phyloP scores from a whole-genome alignment of 2,888 invertebrate species.

The Thymelicus acteon region DNA sequence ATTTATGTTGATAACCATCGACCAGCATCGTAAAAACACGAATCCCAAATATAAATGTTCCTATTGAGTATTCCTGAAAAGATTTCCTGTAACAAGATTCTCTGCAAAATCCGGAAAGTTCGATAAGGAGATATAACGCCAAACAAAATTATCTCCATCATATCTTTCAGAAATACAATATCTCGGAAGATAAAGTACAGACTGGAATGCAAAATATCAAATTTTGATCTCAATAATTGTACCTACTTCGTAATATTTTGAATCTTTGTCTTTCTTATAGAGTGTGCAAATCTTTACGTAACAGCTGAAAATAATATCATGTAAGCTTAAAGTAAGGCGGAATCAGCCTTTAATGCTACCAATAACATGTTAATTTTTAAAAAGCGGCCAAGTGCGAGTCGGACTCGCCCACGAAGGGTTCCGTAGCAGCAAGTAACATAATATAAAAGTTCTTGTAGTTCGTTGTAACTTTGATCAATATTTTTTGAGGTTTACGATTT shows the following conservation, averaged over 20 bases:
- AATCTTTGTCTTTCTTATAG: background rate
- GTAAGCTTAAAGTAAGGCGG: no score
- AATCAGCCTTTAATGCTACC: no score
- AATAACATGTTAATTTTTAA: no score
- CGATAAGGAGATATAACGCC: slow-evolving; percentile 14
- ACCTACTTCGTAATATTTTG: background rate
- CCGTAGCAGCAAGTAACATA: no score
- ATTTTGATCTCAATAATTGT: slow-evolving; percentile 1
- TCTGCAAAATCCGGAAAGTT: slow-evolving; percentile 15
- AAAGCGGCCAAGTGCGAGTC: no score
- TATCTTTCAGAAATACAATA: slow-evolving; percentile 8
- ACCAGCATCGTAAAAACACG: background rate
- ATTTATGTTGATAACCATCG: background rate
- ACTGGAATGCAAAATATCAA: background rate
- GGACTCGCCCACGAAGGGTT: no score
- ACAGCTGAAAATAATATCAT: no score
- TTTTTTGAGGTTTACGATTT: no score
- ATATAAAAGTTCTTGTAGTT: no score
- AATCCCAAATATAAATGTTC: slow-evolving; percentile 9
- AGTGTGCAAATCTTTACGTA: background rate
- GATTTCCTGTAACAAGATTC: slow-evolving; percentile 17
- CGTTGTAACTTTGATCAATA: no score
- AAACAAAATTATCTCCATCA: slow-evolving; percentile 17
- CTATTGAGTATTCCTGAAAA: slow-evolving; percentile 7
- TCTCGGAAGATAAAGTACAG: slow-evolving; percentile 7